Conservation (phyloP, 2,113 vertebrate genomes). For the Ovis canadensis region DNA sequence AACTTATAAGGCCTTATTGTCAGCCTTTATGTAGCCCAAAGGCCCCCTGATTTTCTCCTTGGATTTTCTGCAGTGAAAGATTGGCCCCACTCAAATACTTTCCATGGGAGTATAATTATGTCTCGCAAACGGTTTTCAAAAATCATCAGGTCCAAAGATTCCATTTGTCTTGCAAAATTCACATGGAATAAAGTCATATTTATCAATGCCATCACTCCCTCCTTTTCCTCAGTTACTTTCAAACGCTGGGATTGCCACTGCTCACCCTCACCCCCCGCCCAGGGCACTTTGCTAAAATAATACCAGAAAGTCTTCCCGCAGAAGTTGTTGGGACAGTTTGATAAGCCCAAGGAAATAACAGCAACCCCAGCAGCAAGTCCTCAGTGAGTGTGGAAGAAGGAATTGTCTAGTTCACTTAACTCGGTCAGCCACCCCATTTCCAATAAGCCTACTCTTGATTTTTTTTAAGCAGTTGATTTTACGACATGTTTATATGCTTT, state of each 20-base stretch:
- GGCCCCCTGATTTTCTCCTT: neutral
- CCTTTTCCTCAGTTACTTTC: neutral
- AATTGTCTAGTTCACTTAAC: neutral
- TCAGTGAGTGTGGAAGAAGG: neutral
- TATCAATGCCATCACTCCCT: neutral
- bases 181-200: neutral
- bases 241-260: neutral
- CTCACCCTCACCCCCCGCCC: rapidly evolving
- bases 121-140: conserved; percentile 28
- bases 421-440: neutral
- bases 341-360: neutral
- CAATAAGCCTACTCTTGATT: neutral
- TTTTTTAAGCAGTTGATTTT: neutral
- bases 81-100: conserved; percentile 25
- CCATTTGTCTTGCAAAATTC: neutral
- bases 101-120: conserved; percentile 18
- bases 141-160: neutral
- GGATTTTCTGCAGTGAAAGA: conserved; percentile 37
- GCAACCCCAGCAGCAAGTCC: neutral
- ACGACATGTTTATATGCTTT: neutral
- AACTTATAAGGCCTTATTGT: conserved; percentile 47
- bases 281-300: neutral
- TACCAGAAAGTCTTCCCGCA: neutral
- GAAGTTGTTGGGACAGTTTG: neutral
- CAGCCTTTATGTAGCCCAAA: conserved; percentile 24